These are phyloP conservation scores for Fregata magnificens DNA, from an alignment of 2,113 vertebrate genomes.

Conservation along the genomic window DNA sequence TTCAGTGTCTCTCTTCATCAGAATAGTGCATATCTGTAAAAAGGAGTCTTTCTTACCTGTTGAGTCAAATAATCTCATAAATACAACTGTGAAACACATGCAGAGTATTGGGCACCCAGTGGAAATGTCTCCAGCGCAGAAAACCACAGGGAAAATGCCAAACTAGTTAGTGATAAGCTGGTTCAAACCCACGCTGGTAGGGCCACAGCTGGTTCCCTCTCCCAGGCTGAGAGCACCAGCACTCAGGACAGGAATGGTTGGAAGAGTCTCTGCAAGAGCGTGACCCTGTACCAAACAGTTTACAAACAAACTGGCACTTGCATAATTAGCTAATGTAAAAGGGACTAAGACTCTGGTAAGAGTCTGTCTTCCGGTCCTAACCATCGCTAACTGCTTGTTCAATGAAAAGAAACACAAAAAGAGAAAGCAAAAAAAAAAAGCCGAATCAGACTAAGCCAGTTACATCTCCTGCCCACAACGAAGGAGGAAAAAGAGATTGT, in stretches of 20 bases:
- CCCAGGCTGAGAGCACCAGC: background rate
- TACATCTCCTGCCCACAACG: background rate
- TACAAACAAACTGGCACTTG: background rate
- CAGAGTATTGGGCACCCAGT: background rate
- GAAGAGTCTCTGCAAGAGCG: background rate
- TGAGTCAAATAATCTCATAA: background rate
- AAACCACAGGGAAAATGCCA: background rate
- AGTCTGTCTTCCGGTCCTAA: background rate
- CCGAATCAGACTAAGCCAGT: background rate
- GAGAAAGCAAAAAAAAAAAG: background rate
- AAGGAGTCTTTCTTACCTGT: background rate
- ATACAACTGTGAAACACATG: background rate
- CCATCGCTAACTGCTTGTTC: background rate
- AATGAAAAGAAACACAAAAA: background rate
- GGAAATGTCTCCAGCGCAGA: background rate
- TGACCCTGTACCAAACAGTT: background rate
- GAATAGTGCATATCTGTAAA: background rate
- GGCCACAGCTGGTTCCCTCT: background rate
- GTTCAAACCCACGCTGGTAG: fast-evolving
- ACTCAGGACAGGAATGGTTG: background rate
- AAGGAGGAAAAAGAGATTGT: background rate
- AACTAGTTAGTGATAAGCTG: background rate
- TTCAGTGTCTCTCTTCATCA: background rate
- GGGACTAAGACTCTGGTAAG: background rate
- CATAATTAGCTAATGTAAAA: background rate